phyloP scores from a whole-genome alignment of 2,113 vertebrate species.

The Neotragus pygmaeus region DNA sequence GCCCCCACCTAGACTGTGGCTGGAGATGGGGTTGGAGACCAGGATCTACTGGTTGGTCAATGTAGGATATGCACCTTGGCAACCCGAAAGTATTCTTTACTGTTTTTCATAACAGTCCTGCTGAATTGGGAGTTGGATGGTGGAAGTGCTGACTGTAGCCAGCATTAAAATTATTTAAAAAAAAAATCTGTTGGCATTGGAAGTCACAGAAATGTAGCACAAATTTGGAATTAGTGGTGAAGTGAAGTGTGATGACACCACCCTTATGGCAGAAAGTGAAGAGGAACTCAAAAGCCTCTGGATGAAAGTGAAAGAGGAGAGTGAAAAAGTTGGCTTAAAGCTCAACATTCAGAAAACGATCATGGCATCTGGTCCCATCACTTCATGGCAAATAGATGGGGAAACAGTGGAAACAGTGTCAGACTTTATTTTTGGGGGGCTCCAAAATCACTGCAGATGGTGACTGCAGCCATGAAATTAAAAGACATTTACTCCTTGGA shows the following conservation, averaged over 20 bases:
- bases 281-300: no score
- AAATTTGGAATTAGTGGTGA: neutral
- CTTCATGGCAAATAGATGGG: no score
- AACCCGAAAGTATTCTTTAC: neutral
- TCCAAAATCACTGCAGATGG: no score
- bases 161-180: neutral
- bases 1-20: neutral
- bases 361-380: no score
- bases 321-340: no score
- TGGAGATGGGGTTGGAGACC: neutral
- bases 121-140: neutral
- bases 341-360: no score
- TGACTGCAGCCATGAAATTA: no score
- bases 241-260: neutral
- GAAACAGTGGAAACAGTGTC: no score
- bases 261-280: no score
- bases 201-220: neutral
- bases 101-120: neutral
- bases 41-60: neutral
- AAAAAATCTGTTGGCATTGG: neutral
- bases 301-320: no score
- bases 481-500: no score
- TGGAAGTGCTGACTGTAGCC: neutral
- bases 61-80: neutral
- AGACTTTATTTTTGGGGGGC: no score